Evolutionary conservation across 2,888 invertebrate genomes (phyloP).

Genomic region (Cataglyphis albicans): DNA sequence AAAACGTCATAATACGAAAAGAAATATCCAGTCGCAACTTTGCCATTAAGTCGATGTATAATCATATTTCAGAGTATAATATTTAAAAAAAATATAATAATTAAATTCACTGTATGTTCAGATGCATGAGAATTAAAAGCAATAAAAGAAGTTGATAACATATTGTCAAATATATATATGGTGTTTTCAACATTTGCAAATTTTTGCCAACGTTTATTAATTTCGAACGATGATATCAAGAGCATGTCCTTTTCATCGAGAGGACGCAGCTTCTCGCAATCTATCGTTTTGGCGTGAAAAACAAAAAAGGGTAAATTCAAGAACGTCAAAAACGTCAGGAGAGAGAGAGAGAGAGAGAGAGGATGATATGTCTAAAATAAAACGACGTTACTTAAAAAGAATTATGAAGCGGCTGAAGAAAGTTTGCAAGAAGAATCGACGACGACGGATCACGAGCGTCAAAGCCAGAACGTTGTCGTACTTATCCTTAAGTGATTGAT

Average conservation of each 20-base stretch:
- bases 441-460: conserved; percentile 72
- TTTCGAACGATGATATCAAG: not conserved
- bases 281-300: conserved; percentile 25
- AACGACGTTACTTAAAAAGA: conserved; percentile 68
- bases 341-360: conserved; percentile 46
- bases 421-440: conserved; percentile 70
- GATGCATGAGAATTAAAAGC: not conserved
- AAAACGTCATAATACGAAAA: conserved; percentile 22
- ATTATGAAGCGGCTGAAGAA: conserved; percentile 71
- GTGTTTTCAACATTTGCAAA: not conserved
- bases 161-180: not conserved
- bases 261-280: conserved; percentile 23
- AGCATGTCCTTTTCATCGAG: not conserved
- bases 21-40: conserved; percentile 43
- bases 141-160: not conserved
- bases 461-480: conserved; percentile 72
- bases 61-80: not conserved
- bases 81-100: not conserved
- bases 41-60: conserved; percentile 34
- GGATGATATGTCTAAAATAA: conserved; percentile 54
- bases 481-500: conserved; percentile 76
- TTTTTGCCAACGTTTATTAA: conserved; percentile 3
- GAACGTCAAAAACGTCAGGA: conserved; percentile 41
- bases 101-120: not conserved
- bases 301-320: conserved; percentile 31